These are phyloP conservation scores for Mustela lutreola DNA, from an alignment of 2,113 vertebrate species.

Conservation along the genomic window DNA sequence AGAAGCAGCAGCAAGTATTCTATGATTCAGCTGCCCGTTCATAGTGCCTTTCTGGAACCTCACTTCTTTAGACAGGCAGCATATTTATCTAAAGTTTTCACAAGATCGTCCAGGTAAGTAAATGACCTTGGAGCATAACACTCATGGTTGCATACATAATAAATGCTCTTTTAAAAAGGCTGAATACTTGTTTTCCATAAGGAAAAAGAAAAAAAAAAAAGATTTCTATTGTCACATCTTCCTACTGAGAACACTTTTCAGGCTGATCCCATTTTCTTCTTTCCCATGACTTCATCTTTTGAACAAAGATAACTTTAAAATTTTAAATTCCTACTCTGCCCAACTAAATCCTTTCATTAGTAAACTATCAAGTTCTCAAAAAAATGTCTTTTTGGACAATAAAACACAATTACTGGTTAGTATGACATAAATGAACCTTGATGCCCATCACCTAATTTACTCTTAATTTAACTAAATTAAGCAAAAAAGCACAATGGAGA, in stretches of 20 bases:
- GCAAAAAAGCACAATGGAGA: not conserved
- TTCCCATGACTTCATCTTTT: not conserved
- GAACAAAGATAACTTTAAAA: slow-evolving; percentile 32
- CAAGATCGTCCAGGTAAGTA: not conserved
- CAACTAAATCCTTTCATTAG: not conserved
- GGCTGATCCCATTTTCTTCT: not conserved
- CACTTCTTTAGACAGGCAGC: not conserved
- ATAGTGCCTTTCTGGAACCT: not conserved
- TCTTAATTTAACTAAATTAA: slow-evolving; percentile 17
- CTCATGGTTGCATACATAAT: not conserved
- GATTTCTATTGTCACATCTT: not conserved
- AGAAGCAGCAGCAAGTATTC: not conserved
- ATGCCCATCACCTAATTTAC: not conserved
- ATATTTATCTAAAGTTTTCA: not conserved
- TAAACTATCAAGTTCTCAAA: not conserved
- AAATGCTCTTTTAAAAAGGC: not conserved
- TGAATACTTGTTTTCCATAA: not conserved
- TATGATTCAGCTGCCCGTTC: not conserved
- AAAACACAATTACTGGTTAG: not conserved
- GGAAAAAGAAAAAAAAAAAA: not conserved
- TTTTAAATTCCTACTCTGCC: not conserved
- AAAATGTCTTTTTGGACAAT: not conserved
- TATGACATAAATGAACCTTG: not conserved
- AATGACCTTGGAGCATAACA: not conserved
- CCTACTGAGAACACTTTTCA: not conserved